phyloP scores from a whole-genome alignment of 1,140 invertebrate genomes.

The Callitettix versicolor region DNA sequence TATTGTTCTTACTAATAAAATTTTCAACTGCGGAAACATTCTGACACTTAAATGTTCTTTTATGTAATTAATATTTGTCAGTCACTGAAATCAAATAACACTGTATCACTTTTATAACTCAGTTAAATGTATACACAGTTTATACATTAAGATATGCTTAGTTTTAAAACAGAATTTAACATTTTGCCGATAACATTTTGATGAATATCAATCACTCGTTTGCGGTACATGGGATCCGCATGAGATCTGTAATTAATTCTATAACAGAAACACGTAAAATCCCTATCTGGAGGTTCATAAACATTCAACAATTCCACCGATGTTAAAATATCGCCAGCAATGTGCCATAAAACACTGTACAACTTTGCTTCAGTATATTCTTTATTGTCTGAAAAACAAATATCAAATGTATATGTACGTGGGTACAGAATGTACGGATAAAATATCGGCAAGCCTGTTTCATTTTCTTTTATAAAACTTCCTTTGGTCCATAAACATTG shows the following conservation, averaged over 20 bases:
- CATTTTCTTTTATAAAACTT: too few species aligned
- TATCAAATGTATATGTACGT: conserved; percentile 31
- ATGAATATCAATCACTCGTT: conserved; percentile 34
- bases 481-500: conserved; percentile 17
- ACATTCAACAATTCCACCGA: conserved; percentile 29
- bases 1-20: conserved; percentile 1
- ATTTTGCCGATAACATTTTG: conserved; percentile 31
- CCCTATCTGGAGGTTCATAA: conserved; percentile 28
- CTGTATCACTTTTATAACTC: too few species aligned
- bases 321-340: conserved; percentile 31
- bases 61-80: not conserved
- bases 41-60: not conserved
- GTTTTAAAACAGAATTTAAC: not conserved
- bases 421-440: conserved; percentile 23
- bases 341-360: conserved; percentile 30
- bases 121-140: too few species aligned
- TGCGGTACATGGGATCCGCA: conserved; percentile 30
- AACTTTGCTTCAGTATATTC: conserved; percentile 29
- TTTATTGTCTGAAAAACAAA: conserved; percentile 28
- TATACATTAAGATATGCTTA: too few species aligned
- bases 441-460: not conserved
- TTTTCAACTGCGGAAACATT: not conserved
- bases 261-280: conserved; percentile 31
- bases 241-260: conserved; percentile 35
- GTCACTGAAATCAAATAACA: too few species aligned